Evolutionary conservation across 2,113 vertebrate genomes (phyloP), one percentile per base, ranked within the genome.

Genomic region (Noctilio leporinus): DNA sequence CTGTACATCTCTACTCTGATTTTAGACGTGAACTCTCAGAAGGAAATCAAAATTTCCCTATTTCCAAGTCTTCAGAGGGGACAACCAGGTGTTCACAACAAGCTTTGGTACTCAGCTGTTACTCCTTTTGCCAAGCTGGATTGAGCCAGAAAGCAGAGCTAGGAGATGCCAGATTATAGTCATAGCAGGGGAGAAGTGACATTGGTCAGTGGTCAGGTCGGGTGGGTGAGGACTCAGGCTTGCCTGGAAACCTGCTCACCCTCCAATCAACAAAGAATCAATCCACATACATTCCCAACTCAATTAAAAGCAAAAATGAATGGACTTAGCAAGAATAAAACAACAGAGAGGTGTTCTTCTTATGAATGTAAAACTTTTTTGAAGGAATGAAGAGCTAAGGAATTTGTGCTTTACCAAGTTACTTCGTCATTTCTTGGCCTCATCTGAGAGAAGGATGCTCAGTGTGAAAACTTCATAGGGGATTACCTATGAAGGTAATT

Each of bases 371-470:
- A 90, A 75, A 30, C 12, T 53, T 87, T 87, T 59, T 26, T 75
- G 33, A 82, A 82, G 43, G 15, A 86, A 82, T 70, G 53, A 87
- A 62, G 81, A 91, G 20, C 28, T 86, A 49, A 62, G 51, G 75
- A 33, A 82, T 86, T 90, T 62, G 35, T 35, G 49, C 30, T 72
- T 75, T 91, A 83, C 82, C 91, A 86, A 90, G 38, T 70, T 53
- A 20, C 75, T 86, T 86, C 40, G 75, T 91, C 30, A 33, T 33
- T 82, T 91, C 75, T 86, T 76, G 82, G 67, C 75, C 45, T 93
- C 20, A 17, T 40, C 55, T 59, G 16, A 92, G 49, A 64, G 33
- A 93, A 78, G 53, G 72, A 55, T 85, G 26, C 15, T 73, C n/a
- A 2, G 30, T 80, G 73, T 73, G 62, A 51, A 67, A 57, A 49